Conservation (phyloP, 2,113 vertebrate species). For the Plecturocebus donacophilus region DNA sequence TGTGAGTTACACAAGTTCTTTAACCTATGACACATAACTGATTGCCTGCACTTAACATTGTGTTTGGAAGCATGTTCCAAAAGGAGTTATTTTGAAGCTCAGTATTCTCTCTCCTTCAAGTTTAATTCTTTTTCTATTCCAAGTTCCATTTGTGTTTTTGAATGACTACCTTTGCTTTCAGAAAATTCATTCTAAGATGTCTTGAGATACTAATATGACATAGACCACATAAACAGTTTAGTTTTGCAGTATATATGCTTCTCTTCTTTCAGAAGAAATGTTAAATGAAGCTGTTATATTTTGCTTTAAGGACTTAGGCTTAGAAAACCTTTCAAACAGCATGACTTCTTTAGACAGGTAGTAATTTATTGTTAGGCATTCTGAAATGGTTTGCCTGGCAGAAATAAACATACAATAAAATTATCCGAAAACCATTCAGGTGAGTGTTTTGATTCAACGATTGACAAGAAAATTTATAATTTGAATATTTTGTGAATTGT, state of each 20-base stretch:
- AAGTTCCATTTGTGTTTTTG: conserved; percentile 35
- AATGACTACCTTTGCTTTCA: conserved; percentile 36
- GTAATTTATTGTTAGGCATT: conserved; percentile 76
- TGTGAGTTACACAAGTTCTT: conserved; percentile 2
- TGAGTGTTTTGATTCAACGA: conserved; percentile 70
- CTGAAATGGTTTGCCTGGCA: conserved; percentile 68
- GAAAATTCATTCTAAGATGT: background rate
- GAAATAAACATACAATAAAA: conserved; percentile 71
- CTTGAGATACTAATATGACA: conserved; percentile 37
- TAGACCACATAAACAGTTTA: conserved; percentile 20
- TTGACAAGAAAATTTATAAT: conserved; percentile 68
- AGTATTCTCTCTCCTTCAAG: background rate
- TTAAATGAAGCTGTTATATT: conserved; percentile 55
- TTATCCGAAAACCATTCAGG: conserved; percentile 65
- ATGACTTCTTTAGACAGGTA: conserved; percentile 71
- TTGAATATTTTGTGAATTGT: conserved; percentile 64
- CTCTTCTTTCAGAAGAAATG: conserved; percentile 43
- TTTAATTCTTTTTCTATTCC: conserved; percentile 53
- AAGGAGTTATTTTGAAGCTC: conserved; percentile 9
- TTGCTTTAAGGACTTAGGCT: conserved; percentile 53
- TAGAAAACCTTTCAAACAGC: conserved; percentile 63
- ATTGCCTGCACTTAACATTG: conserved; percentile 16
- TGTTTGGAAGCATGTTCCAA: background rate
- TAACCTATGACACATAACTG: background rate
- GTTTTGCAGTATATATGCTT: background rate